phyloP scores from a whole-genome alignment of 1,140 invertebrate species.

The Lepidotrigona ventralis region DNA sequence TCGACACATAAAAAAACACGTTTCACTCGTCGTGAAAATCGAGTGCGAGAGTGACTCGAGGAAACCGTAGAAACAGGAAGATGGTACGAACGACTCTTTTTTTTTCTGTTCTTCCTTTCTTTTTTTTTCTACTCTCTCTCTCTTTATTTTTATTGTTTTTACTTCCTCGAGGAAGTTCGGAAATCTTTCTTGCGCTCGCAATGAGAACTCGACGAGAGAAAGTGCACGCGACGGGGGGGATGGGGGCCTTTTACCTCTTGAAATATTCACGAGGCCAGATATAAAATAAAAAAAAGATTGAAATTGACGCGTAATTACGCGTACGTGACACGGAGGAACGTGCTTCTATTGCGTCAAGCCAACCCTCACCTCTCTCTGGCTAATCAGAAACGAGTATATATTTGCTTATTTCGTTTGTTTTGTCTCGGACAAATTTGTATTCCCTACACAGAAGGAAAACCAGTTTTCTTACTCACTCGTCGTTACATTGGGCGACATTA shows the following conservation, averaged over 20 bases:
- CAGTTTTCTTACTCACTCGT: conserved; percentile 7
- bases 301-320: conserved; percentile 43
- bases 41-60: too few species aligned
- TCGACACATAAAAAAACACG: not conserved
- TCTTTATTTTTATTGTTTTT: not conserved
- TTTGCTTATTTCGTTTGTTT: not conserved
- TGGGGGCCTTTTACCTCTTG: conserved; percentile 42
- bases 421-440: not conserved
- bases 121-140: not conserved
- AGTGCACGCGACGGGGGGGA: not conserved
- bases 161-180: conserved; percentile 5
- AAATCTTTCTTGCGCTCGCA: conserved; percentile 36
- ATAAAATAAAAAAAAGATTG: conserved; percentile 48
- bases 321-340: conserved; percentile 30
- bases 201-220: conserved; percentile 45
- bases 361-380: not conserved
- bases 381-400: not conserved
- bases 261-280: conserved; percentile 43
- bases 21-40: not conserved
- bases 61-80: not conserved
- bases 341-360: conserved; percentile 4
- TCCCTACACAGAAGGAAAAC: conserved; percentile 9
- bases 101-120: not conserved
- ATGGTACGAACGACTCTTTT: conserved; percentile 1
- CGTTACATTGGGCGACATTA: not conserved